Evolutionary conservation across 1,140 invertebrate genomes (phyloP), one percentile per base, ranked within the genome.

Genomic region (Heliconius melpomene): DNA sequence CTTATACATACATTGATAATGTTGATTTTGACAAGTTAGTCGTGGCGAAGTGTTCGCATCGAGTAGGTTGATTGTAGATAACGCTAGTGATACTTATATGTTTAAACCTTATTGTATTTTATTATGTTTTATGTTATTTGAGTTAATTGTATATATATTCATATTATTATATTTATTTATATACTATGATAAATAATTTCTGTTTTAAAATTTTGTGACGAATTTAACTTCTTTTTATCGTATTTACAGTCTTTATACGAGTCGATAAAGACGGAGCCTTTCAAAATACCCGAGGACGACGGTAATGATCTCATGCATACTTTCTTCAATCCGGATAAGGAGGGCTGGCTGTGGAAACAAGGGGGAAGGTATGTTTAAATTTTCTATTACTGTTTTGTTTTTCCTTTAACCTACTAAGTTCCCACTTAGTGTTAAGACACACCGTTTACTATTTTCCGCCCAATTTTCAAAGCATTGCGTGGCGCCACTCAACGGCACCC

Each of bases 311-410:
- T 99, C 85, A 99, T 99, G 98, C 98, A 99, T 94, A 99, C 99
- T 50, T 99, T 99, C 96, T 99, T 99, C 95, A 99, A 99, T 95
- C 99, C 99, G 1, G 99, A 99, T 93, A 98, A 99, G 93, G 99
- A 99, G 94, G 99, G 99, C 60, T 99, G 99, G 99, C 96, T 99
- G 18, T 99, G 98, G 98, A 99, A 99, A 94, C 99, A 99, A 96
- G 99, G 98, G 95, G 96, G 96, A 83, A 95, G 96, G 95, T 96
- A 87, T 72, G 75, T 77, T 36, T 38, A n/a, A n/a, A 11, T 29
- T 9, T 9, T 52, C 13, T 66, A 66, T 66, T 66, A 29, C 3
- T 60, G 9, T 60, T 60, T 57, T 57, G 3, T 57, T 9, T 57
- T n/a, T 57, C 7, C n/a, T 57, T 23, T 23, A 52, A 52, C 5